Evolutionary conservation across 2,888 invertebrate genomes (phyloP).

Genomic region (Sarcophaga carnaria): DNA sequence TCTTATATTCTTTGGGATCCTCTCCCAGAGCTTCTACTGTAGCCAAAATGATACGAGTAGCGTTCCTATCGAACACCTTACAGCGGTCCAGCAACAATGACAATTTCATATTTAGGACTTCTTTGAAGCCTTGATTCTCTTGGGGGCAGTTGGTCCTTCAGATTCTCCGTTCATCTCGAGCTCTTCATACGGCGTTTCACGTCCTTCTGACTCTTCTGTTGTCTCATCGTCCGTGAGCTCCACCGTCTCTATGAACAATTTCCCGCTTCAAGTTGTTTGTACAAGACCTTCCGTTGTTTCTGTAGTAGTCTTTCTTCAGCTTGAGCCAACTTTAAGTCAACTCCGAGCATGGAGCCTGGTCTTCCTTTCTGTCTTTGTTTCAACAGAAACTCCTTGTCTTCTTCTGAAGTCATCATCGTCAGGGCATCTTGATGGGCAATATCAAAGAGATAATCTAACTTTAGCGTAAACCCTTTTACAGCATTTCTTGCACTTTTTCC

Average conservation of each 20-base stretch:
- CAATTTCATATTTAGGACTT: conserved; percentile 28
- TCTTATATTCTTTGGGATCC: conserved; percentile 21
- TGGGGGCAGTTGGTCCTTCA: conserved; percentile 19
- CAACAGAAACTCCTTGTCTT: too few relatives aligned
- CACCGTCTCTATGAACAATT: too few relatives aligned
- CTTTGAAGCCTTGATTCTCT: conserved; percentile 30
- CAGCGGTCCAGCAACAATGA: conserved; percentile 32
- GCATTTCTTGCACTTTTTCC: too few relatives aligned
- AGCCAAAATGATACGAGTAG: conserved; percentile 29
- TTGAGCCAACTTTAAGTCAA: too few relatives aligned
- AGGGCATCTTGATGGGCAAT: too few relatives aligned
- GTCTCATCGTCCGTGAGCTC: conserved; percentile 4
- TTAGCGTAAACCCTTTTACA: too few relatives aligned
- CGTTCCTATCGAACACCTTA: conserved; percentile 32
- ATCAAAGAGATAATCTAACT: too few relatives aligned
- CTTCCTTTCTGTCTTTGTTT: too few relatives aligned
- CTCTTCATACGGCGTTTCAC: conserved; percentile 31
- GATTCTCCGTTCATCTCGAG: conserved; percentile 24
- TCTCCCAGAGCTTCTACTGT: conserved; percentile 16
- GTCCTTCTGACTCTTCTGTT: conserved; percentile 35
- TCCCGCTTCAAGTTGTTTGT: conserved; percentile 7
- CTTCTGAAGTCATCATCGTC: too few relatives aligned
- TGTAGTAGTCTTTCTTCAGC: too few relatives aligned
- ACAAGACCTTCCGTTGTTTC: neutral
- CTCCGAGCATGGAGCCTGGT: too few relatives aligned